Base-by-base conservation (phyloP, 2,888 invertebrate genomes). In the Rhimphoctona megacephalus region DNA sequence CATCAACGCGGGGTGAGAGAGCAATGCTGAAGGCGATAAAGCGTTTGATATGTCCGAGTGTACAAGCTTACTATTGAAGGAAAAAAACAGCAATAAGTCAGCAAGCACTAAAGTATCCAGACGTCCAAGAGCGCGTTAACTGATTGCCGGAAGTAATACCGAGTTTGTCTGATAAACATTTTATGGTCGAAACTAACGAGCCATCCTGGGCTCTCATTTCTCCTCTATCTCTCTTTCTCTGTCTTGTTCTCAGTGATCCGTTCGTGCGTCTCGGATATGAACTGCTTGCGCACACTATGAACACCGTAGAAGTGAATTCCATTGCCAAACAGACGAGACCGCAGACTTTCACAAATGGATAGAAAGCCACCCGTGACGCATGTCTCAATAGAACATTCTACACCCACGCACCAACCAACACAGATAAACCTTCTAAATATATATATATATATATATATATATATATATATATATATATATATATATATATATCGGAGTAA, bases 151-250 rank as follows among this genome's bases (percentile, higher is more conserved):
- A 92, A 92, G 92, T 92, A 93, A 92, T 92, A 91, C 90, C 90
- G 52, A 52, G 90, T 90, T 90, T 91, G 90, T 91, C 91, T 91
- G 89, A 89, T 92, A 92, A 92, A 91, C 91, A 92, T 91, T 93
- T 94, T 93, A 94, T 93, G 92, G 93, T 92, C 61, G 88, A 77
- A 88, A 90, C 93, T 93, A 94, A 94, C 93, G 93, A 94, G 93
- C 90, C 92, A 89, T 90, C 89, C 90, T 39, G 49, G 46, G n/a
- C 89, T 88, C 88, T 89, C 90, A 87, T 90, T 86, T 82, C 85
- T 89, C 39, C 25, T 14, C 25, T 7, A n/a, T 54, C 87, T 89
- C 85, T 85, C 81, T 89, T n/a, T 72, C 43, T 43, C 57, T n/a
- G 25, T 70, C 33, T 57, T 36, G 43, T 33, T 64, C 77, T n/a